Percentiles rank a stretch among this genome's conserved stretches.
Conservation (phyloP, 2,888 invertebrate species). For the Craniophora ligustri region DNA sequence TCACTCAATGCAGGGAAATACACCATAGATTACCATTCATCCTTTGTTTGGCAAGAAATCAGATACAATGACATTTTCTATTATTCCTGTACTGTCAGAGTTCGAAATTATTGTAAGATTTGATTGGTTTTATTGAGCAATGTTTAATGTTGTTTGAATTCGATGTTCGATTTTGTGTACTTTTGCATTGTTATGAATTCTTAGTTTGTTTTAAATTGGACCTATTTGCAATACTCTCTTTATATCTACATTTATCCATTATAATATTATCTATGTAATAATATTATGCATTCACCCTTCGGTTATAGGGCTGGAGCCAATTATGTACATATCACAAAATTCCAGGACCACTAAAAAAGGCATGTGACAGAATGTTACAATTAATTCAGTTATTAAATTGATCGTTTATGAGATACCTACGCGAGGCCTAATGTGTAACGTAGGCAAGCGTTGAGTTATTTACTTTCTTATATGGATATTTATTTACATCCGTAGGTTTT, state of each 20-base stretch:
- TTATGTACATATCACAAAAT: no score
- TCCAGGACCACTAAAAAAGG: conserved; percentile 18
- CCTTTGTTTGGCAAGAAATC: neutral
- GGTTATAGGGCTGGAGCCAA: no score
- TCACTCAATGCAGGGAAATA: neutral
- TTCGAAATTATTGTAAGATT: neutral
- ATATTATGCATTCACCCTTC: no score
- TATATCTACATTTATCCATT: no score
- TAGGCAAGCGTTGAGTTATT: conserved; percentile 16
- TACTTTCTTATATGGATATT: conserved; percentile 32
- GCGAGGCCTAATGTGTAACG: conserved; percentile 17
- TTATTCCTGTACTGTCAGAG: no score
- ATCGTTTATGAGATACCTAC: conserved; percentile 20
- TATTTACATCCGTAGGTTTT: conserved; percentile 12
- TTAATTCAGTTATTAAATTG: conserved; percentile 44
- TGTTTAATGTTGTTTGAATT: neutral
- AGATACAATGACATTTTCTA: neutral
- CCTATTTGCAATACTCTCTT: no score
- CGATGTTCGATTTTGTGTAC: no score
- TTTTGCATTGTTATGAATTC: no score
- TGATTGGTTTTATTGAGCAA: neutral
- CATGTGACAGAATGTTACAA: conserved; percentile 36
- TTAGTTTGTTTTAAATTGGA: no score
- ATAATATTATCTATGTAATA: no score
- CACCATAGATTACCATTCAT: neutral